Base-by-base conservation (phyloP, 92 coral and sea anemone genomes). In the Plumapathes pennacea region DNA sequence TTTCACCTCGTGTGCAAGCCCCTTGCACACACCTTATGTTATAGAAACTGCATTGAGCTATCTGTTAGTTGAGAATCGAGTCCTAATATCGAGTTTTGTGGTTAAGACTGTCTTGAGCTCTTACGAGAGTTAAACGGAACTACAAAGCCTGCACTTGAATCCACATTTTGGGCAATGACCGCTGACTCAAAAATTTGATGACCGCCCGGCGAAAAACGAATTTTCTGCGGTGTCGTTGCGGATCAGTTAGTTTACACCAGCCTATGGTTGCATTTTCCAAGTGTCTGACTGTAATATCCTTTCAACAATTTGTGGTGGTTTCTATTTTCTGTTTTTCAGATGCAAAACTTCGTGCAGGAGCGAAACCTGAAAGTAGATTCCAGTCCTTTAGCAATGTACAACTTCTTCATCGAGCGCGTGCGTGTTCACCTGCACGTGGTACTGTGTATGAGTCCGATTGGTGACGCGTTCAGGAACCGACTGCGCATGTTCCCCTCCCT, bases 401-500 rank as follows among this genome's bases (percentile, higher is more conserved):
- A 92, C 63, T 88, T 92, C 71, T 92, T 92, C 50, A 73, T 92
- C 11, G 96, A 92, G 54, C 85, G 98, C 25, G 83, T 88, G 41
- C 94, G 96, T 25, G 86, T 88, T 56, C 84, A 92, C 76, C 74
- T 92, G 8, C 98, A 92, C 69, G 90, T 92, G 58, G 95, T 92
- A 24, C 72, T 92, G 28, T 64, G 96, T 11, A 88, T 92, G 98
- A 92, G 98, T 71, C 98, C 98, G 10, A 84, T 92, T 10, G 98
- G 98, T 8, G 96, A 88, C 51, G 86, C 98, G 18, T 92, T 92
- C 36, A 83, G 98, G 12, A 92, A 92, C 74, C 77, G 98, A 34
- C 89, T 92, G 26, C 87, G 98, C 28, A 92, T 80, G 87, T 92
- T 92, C 41, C 98, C 98, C 0, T 92, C 98, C 4, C 80, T 92